These are phyloP conservation scores for Tiphia femorata DNA, from an alignment of 2,888 invertebrate species.

Conservation along the genomic window DNA sequence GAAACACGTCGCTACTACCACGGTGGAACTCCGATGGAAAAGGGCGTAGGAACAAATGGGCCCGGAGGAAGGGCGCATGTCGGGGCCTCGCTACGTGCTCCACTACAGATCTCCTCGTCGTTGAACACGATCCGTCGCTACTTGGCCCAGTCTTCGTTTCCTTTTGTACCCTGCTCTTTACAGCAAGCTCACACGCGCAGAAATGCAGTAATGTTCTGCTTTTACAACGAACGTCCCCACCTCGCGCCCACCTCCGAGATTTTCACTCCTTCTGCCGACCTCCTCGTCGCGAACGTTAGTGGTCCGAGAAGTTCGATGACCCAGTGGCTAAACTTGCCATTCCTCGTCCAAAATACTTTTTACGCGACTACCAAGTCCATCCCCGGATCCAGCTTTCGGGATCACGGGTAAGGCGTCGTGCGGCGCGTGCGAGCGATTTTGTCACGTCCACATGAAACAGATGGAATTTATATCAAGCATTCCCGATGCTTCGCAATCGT, in stretches of 20 bases:
- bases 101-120: not conserved
- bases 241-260: too few relatives aligned
- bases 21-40: not conserved
- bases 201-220: slow-evolving; percentile 1
- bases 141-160: not conserved
- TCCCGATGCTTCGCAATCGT: too few relatives aligned
- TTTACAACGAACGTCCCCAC: not conserved
- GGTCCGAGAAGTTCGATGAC: not conserved
- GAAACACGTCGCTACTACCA: too few relatives aligned
- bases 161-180: not conserved
- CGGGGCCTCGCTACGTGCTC: not conserved
- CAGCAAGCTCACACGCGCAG: not conserved
- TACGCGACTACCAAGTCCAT: too few relatives aligned
- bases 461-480: too few relatives aligned
- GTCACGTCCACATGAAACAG: too few relatives aligned
- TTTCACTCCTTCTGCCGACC: too few relatives aligned
- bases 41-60: not conserved
- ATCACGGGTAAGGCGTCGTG: too few relatives aligned
- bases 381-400: too few relatives aligned
- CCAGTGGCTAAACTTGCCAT: not conserved
- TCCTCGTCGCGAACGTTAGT: too few relatives aligned
- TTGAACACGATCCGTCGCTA: not conserved
- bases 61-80: not conserved
- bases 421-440: too few relatives aligned
- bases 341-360: too few relatives aligned